Evolutionary conservation across 2,888 invertebrate genomes (phyloP).

Genomic region (Tenthredo notha): DNA sequence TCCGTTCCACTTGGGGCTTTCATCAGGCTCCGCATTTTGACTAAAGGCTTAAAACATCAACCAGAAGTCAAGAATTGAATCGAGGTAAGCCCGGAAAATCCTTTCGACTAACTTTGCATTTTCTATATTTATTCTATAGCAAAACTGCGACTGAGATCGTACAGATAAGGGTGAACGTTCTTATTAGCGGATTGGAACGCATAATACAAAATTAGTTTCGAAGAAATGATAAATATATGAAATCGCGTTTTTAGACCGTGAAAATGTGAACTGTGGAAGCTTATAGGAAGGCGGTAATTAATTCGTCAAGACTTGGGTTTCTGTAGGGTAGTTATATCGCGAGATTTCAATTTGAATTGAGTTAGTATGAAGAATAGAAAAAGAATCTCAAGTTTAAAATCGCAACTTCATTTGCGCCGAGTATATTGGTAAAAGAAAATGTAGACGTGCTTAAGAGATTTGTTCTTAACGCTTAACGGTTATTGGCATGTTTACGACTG

Average conservation of each 20-base stretch:
- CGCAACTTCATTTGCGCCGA: constrained; percentile 20
- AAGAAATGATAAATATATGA: neutral
- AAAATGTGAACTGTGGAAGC: neutral
- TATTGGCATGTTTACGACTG: constrained; percentile 49
- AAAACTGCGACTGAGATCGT: neutral
- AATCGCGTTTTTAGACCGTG: neutral
- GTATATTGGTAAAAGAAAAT: constrained; percentile 1
- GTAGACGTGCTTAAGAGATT: constrained; percentile 23
- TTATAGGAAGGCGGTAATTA: neutral
- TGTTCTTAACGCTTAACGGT: constrained; percentile 40
- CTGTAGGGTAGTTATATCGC: neutral
- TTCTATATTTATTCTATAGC: neutral
- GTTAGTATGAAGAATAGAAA: neutral
- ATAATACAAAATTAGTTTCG: neutral
- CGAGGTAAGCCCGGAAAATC: neutral
- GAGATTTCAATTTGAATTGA: constrained; percentile 22
- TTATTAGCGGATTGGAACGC: neutral
- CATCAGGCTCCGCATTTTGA: constrained; percentile 67
- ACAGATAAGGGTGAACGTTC: neutral
- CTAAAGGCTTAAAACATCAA: constrained; percentile 64
- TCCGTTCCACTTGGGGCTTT: constrained; percentile 56
- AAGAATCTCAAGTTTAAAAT: constrained; percentile 8
- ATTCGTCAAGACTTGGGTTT: constrained; percentile 2
- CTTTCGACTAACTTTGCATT: neutral
- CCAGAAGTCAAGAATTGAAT: constrained; percentile 9